phyloP scores from a whole-genome alignment of 2,797 vertebrate species.

The Platalea minor region DNA sequence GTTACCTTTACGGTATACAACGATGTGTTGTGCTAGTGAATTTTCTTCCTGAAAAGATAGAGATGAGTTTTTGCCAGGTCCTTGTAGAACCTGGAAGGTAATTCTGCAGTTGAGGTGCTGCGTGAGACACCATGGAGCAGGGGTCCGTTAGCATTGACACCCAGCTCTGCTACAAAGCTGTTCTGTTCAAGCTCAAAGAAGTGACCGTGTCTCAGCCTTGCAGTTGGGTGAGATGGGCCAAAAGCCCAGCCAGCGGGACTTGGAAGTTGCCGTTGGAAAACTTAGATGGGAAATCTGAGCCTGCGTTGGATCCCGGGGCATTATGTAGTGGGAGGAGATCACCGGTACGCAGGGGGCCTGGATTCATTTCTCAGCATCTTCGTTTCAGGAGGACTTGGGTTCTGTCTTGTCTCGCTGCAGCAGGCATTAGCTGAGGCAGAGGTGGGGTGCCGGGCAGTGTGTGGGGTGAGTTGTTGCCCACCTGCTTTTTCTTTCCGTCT shows the following conservation, averaged over 20 bases:
- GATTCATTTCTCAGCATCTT: not conserved
- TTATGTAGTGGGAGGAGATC: not conserved
- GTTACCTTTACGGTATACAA: no score
- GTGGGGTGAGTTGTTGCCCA: not conserved
- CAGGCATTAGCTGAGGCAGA: not conserved
- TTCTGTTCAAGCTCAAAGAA: not conserved
- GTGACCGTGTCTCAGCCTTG: not conserved
- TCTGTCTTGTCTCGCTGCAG: not conserved
- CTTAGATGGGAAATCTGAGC: not conserved
- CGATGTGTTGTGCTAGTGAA: not conserved
- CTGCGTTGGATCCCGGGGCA: rapidly evolving
- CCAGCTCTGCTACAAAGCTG: not conserved
- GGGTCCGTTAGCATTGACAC: not conserved
- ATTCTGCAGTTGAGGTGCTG: not conserved
- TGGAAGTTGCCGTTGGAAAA: not conserved
- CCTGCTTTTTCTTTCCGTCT: not conserved
- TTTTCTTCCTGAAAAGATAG: not conserved
- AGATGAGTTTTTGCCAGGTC: not conserved
- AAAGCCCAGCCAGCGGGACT: not conserved
- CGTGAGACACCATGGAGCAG: rapidly evolving
- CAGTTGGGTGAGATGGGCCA: not conserved
- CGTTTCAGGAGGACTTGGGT: not conserved
- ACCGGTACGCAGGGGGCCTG: not conserved
- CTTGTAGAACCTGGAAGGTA: not conserved
- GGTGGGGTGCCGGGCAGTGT: not conserved